A percentile compares a stretch with the other conserved stretches of the same genome.
Evolutionary conservation across 2,797 vertebrate genomes (phyloP).

Genomic region (Clarias laeviceps): DNA sequence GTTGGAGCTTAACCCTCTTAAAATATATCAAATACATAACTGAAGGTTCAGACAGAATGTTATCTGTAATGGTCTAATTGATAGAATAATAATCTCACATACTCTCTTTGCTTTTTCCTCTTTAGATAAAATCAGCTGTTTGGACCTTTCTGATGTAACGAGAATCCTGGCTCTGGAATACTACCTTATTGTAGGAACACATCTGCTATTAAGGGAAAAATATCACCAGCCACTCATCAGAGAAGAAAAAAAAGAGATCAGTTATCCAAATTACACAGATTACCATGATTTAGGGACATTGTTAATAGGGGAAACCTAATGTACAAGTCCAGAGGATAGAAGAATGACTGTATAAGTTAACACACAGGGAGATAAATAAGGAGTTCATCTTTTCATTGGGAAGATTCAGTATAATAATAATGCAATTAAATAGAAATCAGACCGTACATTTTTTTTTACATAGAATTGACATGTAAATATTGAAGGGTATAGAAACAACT

Average conservation of each 20-base stretch:
- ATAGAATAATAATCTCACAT: background rate
- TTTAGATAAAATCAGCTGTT: constrained; percentile 14
- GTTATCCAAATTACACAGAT: background rate
- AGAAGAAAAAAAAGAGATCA: background rate
- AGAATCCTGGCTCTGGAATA: background rate
- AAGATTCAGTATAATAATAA: background rate
- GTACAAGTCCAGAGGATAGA: background rate
- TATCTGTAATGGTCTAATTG: background rate
- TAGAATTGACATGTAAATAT: background rate
- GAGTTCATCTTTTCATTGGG: background rate
- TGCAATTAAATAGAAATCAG: background rate
- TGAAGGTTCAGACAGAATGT: background rate
- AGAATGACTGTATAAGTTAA: background rate
- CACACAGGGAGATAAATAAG: background rate
- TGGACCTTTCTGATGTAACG: background rate
- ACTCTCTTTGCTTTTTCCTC: background rate
- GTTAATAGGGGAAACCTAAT: background rate
- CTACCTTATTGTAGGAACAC: background rate
- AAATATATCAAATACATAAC: background rate
- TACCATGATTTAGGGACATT: background rate
- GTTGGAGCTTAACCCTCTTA: background rate
- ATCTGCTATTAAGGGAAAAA: background rate
- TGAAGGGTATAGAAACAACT: background rate
- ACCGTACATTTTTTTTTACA: background rate
- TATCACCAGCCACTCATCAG: background rate